Base-by-base conservation (phyloP, 2,888 invertebrate species). In the Incurvaria masculella region DNA sequence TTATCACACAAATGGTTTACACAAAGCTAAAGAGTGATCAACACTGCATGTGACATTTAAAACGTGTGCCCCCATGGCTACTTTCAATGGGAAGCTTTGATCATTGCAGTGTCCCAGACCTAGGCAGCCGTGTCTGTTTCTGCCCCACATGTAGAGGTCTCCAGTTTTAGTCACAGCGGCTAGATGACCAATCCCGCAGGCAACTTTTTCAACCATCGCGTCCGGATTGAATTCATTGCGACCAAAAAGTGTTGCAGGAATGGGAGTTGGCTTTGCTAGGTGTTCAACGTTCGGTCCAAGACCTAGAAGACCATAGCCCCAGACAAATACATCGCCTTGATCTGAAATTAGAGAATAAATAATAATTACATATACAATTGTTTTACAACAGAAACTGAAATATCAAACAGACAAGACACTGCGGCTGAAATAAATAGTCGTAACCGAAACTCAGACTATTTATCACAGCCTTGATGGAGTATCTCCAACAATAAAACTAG, bases 251-350 rank as follows among this genome's bases (percentile, higher is more conserved):
- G 89, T 81, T 4, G 85, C 73, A 4, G 97, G 91, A 49, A 98
- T 83, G 52, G 80, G 72, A 42, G 86, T 81, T 0, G 97, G 97
- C 51, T 69, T 73, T 1, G 69, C 61, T 1, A 86, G 73, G 46
- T 82, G 81, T 47, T 87, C 82, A 1, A 89, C 86, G 47, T 83
- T 76, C 0, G 97, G 97, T 0, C 97, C 97, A 26, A 89, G 82
- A 0, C 97, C 97, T 26, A 98, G 74, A 47, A 96, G 80, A 26
- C 98, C 98, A 65, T 83, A 96, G 4, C 98, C 97, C 97, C 97
- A 98, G 0, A 90, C 88, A 64, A 86, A 97, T 0, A 92, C 93
- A 21, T 91, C 81, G 0, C 95, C 94, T 52, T 84, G 69, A 50
- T 90, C 94, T 91, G 72, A n/a, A 60, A 62, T 49, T n/a, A n/a